Base-by-base conservation (phyloP, 30 jellyfish, hydroid and myxozoan genomes). In the Turritopsis rubra region DNA sequence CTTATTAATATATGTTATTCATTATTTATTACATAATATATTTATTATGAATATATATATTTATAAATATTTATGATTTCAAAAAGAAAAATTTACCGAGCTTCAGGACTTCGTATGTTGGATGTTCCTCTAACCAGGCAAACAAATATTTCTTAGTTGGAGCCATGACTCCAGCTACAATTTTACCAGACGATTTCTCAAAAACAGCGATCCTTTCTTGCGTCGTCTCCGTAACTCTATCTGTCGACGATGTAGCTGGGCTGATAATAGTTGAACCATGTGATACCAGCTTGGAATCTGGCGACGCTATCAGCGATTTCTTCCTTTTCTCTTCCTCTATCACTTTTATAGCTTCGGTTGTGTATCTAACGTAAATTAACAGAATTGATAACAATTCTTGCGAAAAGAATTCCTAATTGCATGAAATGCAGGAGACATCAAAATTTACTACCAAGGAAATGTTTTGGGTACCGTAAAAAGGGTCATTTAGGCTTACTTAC, bases 121-220 rank as follows among this genome's bases (percentile, higher is more conserved):
- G 99, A 66, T 93, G 99, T 72, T 89, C 99, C 60, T 93, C 99
- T 5, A 93, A 89, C 99, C 99, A 93, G 16, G 91, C 75, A 72
- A 72, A 79, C 27, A 93, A 71, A 71, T 88, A 81, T 73, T 88
- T 87, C 82, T 89, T 89, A 7, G 99, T 88, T 13, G 99, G 99
- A 0, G 99, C 99, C 97, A 93, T 93, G 1, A 93, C 95, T 26
- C 99, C 99, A 28, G 99, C 99, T 9, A 93, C 84, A 18, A 93
- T 89, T 68, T 86, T 93, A 52, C 96, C 96, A 26, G 99, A 73
- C 1, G 99, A 76, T 68, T 89, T 85, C 70, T 93, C 98, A 31
- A 88, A 75, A 52, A 93, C 99, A 1, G 99, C 89, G 54, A 93
- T 89, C 3, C 99, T 30, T 18, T 93, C 99, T 30, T 91, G 88